Percentiles rank a stretch among this genome's conserved stretches.
phyloP scores from a whole-genome alignment of 2,888 invertebrate species.

The Platynereis dumerilii region DNA sequence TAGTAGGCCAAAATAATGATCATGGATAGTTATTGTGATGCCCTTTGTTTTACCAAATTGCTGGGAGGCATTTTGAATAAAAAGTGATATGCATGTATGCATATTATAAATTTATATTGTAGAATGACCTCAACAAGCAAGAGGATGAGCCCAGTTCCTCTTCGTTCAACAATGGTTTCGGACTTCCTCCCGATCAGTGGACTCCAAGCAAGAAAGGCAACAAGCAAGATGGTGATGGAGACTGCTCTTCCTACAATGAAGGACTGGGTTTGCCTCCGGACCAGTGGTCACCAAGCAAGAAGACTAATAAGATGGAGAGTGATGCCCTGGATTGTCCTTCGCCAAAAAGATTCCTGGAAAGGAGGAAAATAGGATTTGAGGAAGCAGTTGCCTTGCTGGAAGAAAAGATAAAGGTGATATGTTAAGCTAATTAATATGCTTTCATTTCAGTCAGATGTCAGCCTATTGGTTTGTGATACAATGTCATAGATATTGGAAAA shows the following conservation, averaged over 20 bases:
- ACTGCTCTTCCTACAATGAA: too few relatives aligned
- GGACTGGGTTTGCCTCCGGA: constrained; percentile 3
- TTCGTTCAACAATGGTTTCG: too few relatives aligned
- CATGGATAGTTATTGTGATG: too few relatives aligned
- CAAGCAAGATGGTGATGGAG: neutral
- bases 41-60: too few relatives aligned
- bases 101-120: too few relatives aligned
- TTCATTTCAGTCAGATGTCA: too few relatives aligned
- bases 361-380: constrained; percentile 27
- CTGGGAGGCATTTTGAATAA: too few relatives aligned
- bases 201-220: constrained; percentile 8
- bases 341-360: constrained; percentile 9
- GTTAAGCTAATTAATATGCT: neutral
- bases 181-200: constrained; percentile 9
- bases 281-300: constrained; percentile 14
- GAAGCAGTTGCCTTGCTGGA: constrained; percentile 31
- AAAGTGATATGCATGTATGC: too few relatives aligned
- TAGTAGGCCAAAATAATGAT: too few relatives aligned
- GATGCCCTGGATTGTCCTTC: neutral
- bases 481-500: too few relatives aligned
- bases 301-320: neutral
- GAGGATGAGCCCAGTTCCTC: too few relatives aligned
- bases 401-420: constrained; percentile 32
- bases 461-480: neutral
- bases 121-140: too few relatives aligned